Evolutionary conservation across 2,113 vertebrate genomes (phyloP).

Genomic region (Prochilodus magdalenae): DNA sequence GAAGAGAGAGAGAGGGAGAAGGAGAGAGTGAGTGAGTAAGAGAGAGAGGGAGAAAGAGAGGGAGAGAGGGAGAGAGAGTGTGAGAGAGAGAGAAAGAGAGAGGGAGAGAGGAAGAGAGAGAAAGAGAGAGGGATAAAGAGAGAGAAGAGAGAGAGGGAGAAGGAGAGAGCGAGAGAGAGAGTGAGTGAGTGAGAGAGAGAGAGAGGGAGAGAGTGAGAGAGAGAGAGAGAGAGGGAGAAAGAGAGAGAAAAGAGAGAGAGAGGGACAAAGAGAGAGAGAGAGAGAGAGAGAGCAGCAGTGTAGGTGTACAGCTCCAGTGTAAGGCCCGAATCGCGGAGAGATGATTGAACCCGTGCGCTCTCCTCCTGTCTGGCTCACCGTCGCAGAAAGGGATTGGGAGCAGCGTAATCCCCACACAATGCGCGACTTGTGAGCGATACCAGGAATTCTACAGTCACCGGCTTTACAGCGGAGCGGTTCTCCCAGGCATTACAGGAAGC

Average conservation of each 20-base stretch:
- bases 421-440: not conserved
- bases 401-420: not conserved
- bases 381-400: not conserved
- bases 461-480: not conserved
- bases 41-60: slow-evolving; percentile 28
- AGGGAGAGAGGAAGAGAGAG: not conserved
- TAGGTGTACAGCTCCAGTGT: not conserved
- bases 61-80: not conserved
- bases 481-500: not conserved
- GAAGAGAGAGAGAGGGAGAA: not conserved
- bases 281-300: not conserved
- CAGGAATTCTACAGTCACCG: not conserved
- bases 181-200: too few relatives aligned
- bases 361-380: not conserved
- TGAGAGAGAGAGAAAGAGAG: slow-evolving; percentile 18
- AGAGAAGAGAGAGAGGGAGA: not conserved
- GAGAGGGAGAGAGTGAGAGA: too few relatives aligned
- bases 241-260: too few relatives aligned
- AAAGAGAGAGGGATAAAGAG: not conserved
- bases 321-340: not conserved
- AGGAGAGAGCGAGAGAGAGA: too few relatives aligned
- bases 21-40: slow-evolving; percentile 42
- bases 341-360: not conserved
- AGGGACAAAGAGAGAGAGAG: too few relatives aligned
- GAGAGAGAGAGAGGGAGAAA: too few relatives aligned